Base-by-base conservation (phyloP, 2,888 invertebrate species). In the Drosophila yooni region DNA sequence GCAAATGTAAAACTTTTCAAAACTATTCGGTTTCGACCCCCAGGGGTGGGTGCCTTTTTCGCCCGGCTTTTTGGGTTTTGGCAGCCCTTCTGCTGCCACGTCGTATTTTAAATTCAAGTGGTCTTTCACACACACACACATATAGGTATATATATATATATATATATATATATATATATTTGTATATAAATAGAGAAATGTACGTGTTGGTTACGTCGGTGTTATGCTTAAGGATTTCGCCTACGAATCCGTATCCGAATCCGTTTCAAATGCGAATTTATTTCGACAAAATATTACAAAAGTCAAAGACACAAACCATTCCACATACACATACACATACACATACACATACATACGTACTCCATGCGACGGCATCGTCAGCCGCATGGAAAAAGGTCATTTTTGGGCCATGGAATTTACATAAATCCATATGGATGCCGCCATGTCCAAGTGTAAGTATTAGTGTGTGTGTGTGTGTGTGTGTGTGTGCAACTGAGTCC, bases 211-310 rank as follows among this genome's bases (percentile, higher is more conserved):
- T 70, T 71, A 74, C 73, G 74, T 81, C 76, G 76, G 68, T 89
- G 85, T 79, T 76, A 70, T 85, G 90, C 81, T 79, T 83, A 79
- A 91, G 92, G 91, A 91, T 91, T 92, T 92, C 92, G 90, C 88
- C 91, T 89, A 77, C 70, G 76, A 73, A 82, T 87, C 63, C 77
- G 81, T 91, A 89, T 91, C 91, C 84, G 82, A 92, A 89, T 92
- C 91, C 91, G 89, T 91, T 91, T 91, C 91, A 92, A 91, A 91
- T 92, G 90, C 82, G 91, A 91, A 91, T 91, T 92, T 91, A 92
- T 92, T 90, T 70, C 85, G 81, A 88, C 88, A 91, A 91, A 90
- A 92, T 92, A 91, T 91, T 91, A 92, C 88, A 89, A 91, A 92
- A 92, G 91, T 91, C 92, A 91, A 91, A 91, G 91, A 90, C 89